phyloP scores from a whole-genome alignment of 2,113 vertebrate species.

The Macrotus californicus region DNA sequence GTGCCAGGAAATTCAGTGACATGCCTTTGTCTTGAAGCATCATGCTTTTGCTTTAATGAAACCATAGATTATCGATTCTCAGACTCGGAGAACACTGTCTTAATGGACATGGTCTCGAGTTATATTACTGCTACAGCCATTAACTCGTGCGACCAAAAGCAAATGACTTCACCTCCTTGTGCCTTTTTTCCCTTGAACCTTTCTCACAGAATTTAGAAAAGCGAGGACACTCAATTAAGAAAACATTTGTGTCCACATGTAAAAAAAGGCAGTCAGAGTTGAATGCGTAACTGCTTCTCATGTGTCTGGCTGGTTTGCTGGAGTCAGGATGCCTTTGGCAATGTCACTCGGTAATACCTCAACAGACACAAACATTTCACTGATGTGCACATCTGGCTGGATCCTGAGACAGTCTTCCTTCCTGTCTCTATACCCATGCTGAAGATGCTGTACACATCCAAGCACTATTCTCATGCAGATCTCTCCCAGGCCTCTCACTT shows the following conservation, averaged over 20 bases:
- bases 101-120: conserved; percentile 49
- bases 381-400: neutral
- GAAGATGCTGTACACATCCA: neutral
- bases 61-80: conserved; percentile 44
- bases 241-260: neutral
- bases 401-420: neutral
- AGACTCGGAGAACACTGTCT: conserved; percentile 12
- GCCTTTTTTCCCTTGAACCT: neutral
- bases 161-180: conserved; percentile 41
- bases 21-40: conserved; percentile 36
- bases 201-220: conserved; percentile 33
- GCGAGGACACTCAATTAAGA: neutral
- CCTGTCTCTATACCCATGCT: neutral
- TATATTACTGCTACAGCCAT: conserved; percentile 13
- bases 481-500: neutral
- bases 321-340: neutral
- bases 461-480: neutral
- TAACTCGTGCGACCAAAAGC: conserved; percentile 41
- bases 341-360: neutral
- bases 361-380: neutral
- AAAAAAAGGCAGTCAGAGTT: conserved; percentile 10
- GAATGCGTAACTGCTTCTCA: neutral
- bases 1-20: conserved; percentile 44
- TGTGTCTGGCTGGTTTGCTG: neutral
- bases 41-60: conserved; percentile 43